phyloP scores from a whole-genome alignment of 2,797 vertebrate species.

The Bovichtus diacanthus region DNA sequence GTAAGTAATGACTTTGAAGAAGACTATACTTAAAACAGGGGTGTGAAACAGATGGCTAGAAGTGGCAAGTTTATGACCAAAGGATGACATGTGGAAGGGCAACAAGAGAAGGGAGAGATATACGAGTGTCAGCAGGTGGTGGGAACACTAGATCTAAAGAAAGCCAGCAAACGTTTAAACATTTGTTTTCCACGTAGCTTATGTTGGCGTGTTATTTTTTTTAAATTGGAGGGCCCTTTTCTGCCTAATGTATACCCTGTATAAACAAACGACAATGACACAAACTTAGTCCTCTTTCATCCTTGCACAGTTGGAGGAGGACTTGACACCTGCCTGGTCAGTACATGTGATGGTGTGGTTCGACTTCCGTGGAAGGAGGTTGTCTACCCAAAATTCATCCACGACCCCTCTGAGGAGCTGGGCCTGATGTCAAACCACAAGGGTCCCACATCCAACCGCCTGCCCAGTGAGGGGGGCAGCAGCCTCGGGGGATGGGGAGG shows the following conservation, averaged over 20 bases:
- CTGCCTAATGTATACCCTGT: not conserved
- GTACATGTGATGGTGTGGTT: slow-evolving; percentile 89
- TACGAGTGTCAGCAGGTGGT: not conserved
- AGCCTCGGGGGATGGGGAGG: slow-evolving; percentile 79
- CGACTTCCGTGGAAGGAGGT: slow-evolving; percentile 91
- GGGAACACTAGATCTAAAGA: not conserved
- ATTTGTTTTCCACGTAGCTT: not conserved
- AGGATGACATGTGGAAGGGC: not conserved
- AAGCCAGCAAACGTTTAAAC: not conserved
- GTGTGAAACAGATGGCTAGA: slow-evolving; percentile 16
- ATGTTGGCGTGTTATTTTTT: not conserved
- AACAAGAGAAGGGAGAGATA: not conserved
- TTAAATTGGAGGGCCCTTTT: not conserved
- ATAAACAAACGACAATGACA: not conserved
- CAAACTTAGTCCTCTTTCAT: not conserved
- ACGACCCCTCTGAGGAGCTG: slow-evolving; percentile 84
- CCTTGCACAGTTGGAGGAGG: slow-evolving; percentile 76
- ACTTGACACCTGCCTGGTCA: slow-evolving; percentile 91
- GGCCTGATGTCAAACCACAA: slow-evolving; percentile 69
- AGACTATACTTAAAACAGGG: not conserved
- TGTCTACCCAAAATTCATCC: slow-evolving; percentile 92
- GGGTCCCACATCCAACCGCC: slow-evolving; percentile 41
- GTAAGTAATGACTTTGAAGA: not conserved
- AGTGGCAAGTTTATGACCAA: slow-evolving; percentile 19
- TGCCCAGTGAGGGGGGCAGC: slow-evolving; percentile 79